Evolutionary conservation across 2,113 vertebrate species (phyloP).

Genomic region (Sebastes fasciatus): DNA sequence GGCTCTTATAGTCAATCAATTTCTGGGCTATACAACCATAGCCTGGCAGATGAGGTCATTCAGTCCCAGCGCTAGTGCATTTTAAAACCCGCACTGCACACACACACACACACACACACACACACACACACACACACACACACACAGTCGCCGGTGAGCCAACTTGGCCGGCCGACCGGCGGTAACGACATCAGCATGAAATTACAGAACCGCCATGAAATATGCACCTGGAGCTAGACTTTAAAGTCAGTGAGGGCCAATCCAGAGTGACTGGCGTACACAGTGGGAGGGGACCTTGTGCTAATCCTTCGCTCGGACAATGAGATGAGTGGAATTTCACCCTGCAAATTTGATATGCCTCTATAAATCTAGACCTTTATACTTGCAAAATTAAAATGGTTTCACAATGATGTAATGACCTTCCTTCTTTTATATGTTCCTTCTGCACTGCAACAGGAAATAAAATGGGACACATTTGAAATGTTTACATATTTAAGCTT

Average conservation of each 20-base stretch:
- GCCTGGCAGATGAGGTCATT: constrained; percentile 61
- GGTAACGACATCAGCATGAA: constrained; percentile 68
- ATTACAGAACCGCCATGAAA: constrained; percentile 82
- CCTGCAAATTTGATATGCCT: neutral
- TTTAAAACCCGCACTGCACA: constrained; percentile 47
- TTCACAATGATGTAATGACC: no score
- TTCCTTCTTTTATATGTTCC: no score
- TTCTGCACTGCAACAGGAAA: no score
- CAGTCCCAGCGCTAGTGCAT: constrained; percentile 22
- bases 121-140: constrained; percentile 27
- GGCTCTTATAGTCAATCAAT: constrained; percentile 61
- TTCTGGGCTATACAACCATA: constrained; percentile 41
- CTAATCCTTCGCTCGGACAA: constrained; percentile 56
- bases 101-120: constrained; percentile 10
- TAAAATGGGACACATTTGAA: no score
- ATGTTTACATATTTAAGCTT: no score
- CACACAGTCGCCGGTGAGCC: constrained; percentile 22
- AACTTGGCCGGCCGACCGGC: neutral
- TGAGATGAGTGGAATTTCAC: constrained; percentile 72
- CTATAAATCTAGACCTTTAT: no score
- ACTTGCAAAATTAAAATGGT: no score
- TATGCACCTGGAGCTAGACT: constrained; percentile 68
- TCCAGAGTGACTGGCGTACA: constrained; percentile 30
- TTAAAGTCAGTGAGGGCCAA: constrained; percentile 39
- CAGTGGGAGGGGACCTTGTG: constrained; percentile 23